These are phyloP conservation scores for Strigops habroptila DNA, from an alignment of 2,113 vertebrate species.

Conservation along the genomic window DNA sequence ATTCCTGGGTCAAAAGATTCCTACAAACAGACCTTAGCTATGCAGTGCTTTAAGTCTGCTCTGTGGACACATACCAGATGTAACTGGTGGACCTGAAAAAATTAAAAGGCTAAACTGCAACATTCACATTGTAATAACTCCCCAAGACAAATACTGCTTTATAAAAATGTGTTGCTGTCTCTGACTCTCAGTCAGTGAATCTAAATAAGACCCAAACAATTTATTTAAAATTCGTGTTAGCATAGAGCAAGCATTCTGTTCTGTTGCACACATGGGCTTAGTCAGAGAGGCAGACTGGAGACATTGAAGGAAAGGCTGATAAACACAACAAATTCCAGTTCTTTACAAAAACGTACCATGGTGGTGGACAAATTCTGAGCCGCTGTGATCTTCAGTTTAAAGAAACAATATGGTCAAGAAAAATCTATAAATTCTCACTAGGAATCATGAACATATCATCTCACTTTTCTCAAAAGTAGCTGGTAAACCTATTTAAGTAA, in stretches of 20 bases:
- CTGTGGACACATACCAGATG: not conserved
- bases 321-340: not conserved
- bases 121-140: not conserved
- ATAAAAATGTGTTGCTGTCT: not conserved
- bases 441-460: not conserved
- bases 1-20: not conserved
- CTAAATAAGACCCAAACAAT: not conserved
- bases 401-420: not conserved
- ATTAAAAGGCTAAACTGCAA: not conserved
- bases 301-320: not conserved
- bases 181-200: not conserved
- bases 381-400: not conserved
- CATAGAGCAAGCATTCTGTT: not conserved
- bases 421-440: not conserved
- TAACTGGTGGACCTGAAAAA: not conserved
- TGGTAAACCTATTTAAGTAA: not conserved
- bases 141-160: not conserved
- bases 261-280: not conserved
- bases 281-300: not conserved
- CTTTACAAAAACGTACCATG: not conserved
- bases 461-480: not conserved
- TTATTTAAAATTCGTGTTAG: not conserved
- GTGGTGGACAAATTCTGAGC: not conserved
- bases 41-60: not conserved
- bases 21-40: not conserved